Evolutionary conservation across 2,113 vertebrate species (phyloP).

Genomic region (Caloenas nicobarica): DNA sequence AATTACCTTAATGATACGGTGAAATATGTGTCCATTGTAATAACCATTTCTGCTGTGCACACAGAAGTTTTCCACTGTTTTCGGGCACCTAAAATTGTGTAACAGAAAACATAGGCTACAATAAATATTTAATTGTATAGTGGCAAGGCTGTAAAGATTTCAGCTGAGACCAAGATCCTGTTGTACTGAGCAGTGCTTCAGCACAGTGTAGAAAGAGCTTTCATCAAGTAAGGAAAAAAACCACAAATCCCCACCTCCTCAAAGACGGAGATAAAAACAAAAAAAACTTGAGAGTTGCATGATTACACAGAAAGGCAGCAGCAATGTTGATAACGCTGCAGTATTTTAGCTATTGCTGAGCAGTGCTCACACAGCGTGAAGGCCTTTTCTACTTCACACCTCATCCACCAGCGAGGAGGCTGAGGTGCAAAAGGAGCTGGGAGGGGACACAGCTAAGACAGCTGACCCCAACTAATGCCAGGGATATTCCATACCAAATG

Average conservation of each 20-base stretch:
- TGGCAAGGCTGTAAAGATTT: not conserved
- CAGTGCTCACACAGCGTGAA: too few species aligned
- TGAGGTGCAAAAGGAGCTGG: too few species aligned
- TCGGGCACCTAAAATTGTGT: conserved; percentile 84
- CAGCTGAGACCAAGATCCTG: not conserved
- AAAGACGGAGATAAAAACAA: not conserved
- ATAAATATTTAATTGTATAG: not conserved
- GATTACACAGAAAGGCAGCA: not conserved
- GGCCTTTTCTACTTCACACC: too few species aligned
- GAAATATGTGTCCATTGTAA: conserved; percentile 95
- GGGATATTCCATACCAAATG: not conserved
- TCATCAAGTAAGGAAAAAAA: not conserved
- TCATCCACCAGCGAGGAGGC: too few species aligned
- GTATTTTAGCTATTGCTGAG: too few species aligned
- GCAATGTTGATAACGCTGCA: fast-evolving
- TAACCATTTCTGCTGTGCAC: conserved; percentile 98
- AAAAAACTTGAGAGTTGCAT: not conserved
- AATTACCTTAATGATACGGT: conserved; percentile 94
- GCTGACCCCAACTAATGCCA: not conserved
- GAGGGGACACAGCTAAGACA: not conserved
- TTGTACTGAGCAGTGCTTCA: not conserved
- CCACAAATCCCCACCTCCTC: not conserved
- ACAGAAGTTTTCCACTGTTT: conserved; percentile 99
- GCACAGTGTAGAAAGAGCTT: not conserved
- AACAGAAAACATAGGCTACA: not conserved